Evolutionary conservation across 2,888 invertebrate species (phyloP).

Genomic region (Synanthedon vespiformis): DNA sequence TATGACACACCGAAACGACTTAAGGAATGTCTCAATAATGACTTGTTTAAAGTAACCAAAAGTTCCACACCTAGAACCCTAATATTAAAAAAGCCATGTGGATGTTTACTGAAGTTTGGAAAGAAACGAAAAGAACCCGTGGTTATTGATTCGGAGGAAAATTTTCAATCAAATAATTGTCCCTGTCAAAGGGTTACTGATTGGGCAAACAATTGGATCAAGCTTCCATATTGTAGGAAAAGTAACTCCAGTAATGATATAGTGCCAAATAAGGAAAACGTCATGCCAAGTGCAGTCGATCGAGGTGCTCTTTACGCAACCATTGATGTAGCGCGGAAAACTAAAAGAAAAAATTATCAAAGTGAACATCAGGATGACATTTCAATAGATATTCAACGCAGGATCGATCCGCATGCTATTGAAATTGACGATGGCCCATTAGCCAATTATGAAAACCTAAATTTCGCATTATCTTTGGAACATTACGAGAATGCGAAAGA

Average conservation of each 20-base stretch:
- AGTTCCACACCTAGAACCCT: constrained; percentile 67
- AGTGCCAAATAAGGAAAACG: constrained; percentile 67
- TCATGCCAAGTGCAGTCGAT: constrained; percentile 35
- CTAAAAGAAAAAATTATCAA: constrained; percentile 44
- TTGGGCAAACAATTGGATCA: constrained; percentile 75
- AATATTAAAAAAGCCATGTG: constrained; percentile 76
- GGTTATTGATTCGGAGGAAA: constrained; percentile 46
- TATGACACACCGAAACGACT: constrained; percentile 82
- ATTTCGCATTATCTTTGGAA: constrained; percentile 81
- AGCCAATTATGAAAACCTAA: constrained; percentile 79
- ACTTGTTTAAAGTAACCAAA: constrained; percentile 53
- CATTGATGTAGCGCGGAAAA: constrained; percentile 75
- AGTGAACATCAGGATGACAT: constrained; percentile 5
- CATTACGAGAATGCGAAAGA: constrained; percentile 85
- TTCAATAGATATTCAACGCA: constrained; percentile 18
- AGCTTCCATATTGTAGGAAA: constrained; percentile 70
- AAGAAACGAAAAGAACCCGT: constrained; percentile 38
- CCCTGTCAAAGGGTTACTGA: constrained; percentile 74
- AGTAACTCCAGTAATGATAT: constrained; percentile 26
- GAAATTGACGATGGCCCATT: constrained; percentile 57
- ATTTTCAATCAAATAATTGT: constrained; percentile 47
- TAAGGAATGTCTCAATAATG: constrained; percentile 74
- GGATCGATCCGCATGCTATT: constrained; percentile 16
- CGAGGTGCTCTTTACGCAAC: constrained; percentile 75
- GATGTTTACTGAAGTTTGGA: constrained; percentile 73